These are phyloP conservation scores for Sebastes iracundus DNA, from an alignment of 2,797 vertebrate species.

Conservation along the genomic window DNA sequence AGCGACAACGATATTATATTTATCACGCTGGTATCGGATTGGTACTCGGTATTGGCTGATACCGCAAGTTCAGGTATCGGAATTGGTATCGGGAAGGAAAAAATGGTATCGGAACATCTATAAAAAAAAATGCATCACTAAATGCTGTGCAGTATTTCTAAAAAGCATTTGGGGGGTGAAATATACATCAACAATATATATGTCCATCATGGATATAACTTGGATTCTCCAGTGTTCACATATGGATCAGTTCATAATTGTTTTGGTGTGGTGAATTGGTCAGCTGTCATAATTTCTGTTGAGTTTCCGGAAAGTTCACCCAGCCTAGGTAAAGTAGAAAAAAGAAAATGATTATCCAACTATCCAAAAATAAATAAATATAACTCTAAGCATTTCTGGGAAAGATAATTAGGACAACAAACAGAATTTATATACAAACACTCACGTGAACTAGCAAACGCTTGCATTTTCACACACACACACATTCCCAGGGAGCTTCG, in stretches of 20 bases:
- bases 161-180: background rate
- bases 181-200: background rate
- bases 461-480: background rate
- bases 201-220: background rate
- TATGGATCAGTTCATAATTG: background rate
- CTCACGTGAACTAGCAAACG: background rate
- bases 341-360: background rate
- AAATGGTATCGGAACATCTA: too few relatives aligned
- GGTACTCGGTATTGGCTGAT: too few relatives aligned
- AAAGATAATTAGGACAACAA: constrained; percentile 30
- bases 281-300: background rate
- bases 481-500: background rate
- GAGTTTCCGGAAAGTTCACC: background rate
- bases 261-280: background rate
- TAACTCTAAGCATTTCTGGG: constrained; percentile 2
- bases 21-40: too few relatives aligned
- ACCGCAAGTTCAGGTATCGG: too few relatives aligned
- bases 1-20: too few relatives aligned
- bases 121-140: too few relatives aligned
- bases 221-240: background rate
- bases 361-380: background rate
- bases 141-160: background rate
- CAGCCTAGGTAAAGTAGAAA: background rate
- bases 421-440: constrained; percentile 5
- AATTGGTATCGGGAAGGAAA: too few relatives aligned